Conservation (phyloP, 2,113 vertebrate genomes). For the Chitala chitala region DNA sequence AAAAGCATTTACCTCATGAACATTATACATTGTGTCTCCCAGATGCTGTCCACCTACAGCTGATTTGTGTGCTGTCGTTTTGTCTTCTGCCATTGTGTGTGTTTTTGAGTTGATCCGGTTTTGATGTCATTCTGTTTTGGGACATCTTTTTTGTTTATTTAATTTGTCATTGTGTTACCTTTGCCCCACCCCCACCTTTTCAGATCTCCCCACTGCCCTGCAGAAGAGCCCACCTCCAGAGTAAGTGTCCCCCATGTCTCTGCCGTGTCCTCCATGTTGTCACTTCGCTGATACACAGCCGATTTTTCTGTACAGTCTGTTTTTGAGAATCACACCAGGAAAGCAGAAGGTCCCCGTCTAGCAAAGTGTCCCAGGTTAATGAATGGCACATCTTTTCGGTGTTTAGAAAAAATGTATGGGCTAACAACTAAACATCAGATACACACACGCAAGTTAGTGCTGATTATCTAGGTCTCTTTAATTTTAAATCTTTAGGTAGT, state of each 20-base stretch:
- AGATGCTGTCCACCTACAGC: no score
- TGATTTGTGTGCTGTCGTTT: neutral
- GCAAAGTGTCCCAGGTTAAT: no score
- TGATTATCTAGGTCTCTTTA: no score
- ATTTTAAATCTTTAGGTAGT: no score
- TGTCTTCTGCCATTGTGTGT: neutral
- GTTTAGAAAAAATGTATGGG: no score
- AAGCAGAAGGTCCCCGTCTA: neutral
- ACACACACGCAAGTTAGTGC: no score
- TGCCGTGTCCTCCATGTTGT: constrained; percentile 11
- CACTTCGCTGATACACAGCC: neutral
- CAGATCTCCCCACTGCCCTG: constrained; percentile 59
- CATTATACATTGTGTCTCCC: no score
- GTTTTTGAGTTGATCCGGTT: constrained; percentile 24
- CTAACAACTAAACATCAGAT: no score
- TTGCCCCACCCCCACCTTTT: constrained; percentile 30
- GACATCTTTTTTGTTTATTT: no score
- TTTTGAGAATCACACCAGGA: constrained; percentile 1
- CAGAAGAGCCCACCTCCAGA: constrained; percentile 55
- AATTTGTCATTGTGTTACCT: constrained; percentile 38
- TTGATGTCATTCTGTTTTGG: constrained; percentile 16
- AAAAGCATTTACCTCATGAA: no score
- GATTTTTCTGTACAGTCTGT: neutral
- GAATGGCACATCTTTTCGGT: no score
- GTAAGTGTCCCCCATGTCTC: constrained; percentile 49